Evolutionary conservation across 2,113 vertebrate genomes (phyloP).

Genomic region (Bufo bufo): DNA sequence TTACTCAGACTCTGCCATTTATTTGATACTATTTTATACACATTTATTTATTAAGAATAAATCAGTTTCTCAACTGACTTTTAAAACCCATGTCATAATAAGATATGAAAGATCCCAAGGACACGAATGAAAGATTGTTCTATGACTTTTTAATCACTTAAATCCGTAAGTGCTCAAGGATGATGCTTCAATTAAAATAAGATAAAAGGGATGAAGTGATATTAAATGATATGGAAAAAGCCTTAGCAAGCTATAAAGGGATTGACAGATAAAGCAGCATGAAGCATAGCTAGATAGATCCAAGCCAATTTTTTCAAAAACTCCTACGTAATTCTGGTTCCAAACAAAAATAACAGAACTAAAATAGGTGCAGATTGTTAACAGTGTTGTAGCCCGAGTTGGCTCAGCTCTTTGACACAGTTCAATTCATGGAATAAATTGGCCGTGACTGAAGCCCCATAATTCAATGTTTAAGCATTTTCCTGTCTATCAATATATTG

Average conservation of each 20-base stretch:
- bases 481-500: slow-evolving; percentile 17
- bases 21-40: not conserved
- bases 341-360: slow-evolving; percentile 9
- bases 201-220: slow-evolving; percentile 31
- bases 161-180: slow-evolving; percentile 12
- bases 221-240: slow-evolving; percentile 8
- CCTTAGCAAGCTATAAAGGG: not conserved
- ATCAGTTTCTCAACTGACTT: not conserved
- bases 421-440: slow-evolving; percentile 6
- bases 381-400: slow-evolving; percentile 10
- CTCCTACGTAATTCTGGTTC: not conserved
- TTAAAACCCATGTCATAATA: not conserved
- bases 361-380: slow-evolving; percentile 25
- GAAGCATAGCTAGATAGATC: not conserved
- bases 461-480: not conserved
- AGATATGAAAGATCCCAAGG: slow-evolving; percentile 15
- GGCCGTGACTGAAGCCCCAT: not conserved
- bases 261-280: slow-evolving; percentile 1
- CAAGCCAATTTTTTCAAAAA: not conserved
- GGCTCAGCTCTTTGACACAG: not conserved
- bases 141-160: slow-evolving; percentile 24
- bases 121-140: slow-evolving; percentile 2
- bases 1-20: not conserved
- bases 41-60: not conserved
- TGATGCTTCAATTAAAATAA: slow-evolving; percentile 29